Evolutionary conservation across 2,797 vertebrate species (phyloP), one percentile per base, ranked within the genome.

Genomic region (Fistularia commersonii): DNA sequence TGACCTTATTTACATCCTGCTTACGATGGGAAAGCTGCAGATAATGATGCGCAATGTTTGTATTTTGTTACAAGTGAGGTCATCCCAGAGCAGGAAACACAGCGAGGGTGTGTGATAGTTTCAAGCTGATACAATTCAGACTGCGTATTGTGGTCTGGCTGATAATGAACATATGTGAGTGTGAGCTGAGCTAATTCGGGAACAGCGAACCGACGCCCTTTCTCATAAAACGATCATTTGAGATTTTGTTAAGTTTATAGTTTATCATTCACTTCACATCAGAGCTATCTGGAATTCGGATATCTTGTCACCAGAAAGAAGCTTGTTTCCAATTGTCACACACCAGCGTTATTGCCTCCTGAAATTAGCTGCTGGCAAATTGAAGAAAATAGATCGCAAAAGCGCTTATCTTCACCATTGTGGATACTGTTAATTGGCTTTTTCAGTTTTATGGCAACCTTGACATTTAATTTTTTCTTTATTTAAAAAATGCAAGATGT

Each of bases 41-140:
- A 48, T 14, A 49, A 38, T 23, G 55, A 64, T 58, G 43, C 59
- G 62, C 58, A 58, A 31, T 54, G 72, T 51, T 67, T 68, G 60
- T 54, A 48, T 76, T 69, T 47, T 57, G 67, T 36, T 46, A 55
- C n/a, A 32, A 71, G 61, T 83, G 80, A 85, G 79, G 67, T 87
- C 79, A 84, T 54, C 0, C 11, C 61, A 72, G 71, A 1, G 11
- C 61, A 77, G 72, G 72, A 80, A 85, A 68, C 37, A 15, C 14
- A 32, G 37, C 54, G 14, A 51, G 76, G 57, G 61, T 70, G 75
- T 79, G 64, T 53, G 70, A 68, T 44, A 48, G 54, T 68, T 76
- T 76, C 63, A 60, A 56, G 51, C 36, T 31, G 40, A 61, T 64
- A 76, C 61, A 74, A 58, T 74, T 73, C 51, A 57, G 37, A 49